Evolutionary conservation across 2,888 invertebrate genomes (phyloP).

Genomic region (Helobdella robusta): DNA sequence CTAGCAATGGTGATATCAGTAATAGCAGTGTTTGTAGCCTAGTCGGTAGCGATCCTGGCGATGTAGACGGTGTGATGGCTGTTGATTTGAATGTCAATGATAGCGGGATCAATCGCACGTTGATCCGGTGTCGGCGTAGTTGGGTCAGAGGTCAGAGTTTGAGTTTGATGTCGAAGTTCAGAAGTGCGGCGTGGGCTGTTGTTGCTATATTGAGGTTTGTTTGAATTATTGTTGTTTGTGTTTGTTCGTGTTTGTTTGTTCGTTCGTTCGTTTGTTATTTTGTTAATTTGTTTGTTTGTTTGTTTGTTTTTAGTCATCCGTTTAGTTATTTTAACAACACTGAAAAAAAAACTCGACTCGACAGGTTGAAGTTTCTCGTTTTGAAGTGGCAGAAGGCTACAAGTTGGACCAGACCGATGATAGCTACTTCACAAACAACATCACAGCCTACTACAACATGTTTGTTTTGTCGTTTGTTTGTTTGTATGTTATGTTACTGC

Average conservation of each 20-base stretch:
- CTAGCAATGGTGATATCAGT: too few relatives aligned
- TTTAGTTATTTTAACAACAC: background rate
- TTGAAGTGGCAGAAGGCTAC: constrained; percentile 33
- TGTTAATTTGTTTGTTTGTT: constrained; percentile 1
- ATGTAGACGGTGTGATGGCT: background rate
- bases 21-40: background rate
- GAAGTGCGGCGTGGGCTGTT: constrained; percentile 21
- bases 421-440: too few relatives aligned
- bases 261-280: background rate
- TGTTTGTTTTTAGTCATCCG: background rate
- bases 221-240: background rate
- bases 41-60: background rate
- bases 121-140: background rate
- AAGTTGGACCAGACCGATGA: background rate
- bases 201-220: constrained; percentile 4
- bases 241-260: background rate
- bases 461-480: too few relatives aligned
- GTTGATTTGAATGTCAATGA: background rate
- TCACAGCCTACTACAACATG: too few relatives aligned
- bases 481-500: too few relatives aligned
- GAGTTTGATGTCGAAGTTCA: constrained; percentile 14
- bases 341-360: background rate
- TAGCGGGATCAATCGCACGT: too few relatives aligned
- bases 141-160: too few relatives aligned
- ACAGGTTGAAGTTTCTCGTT: constrained; percentile 33